phyloP scores from a whole-genome alignment of 1,140 invertebrate genomes.

The Drosophila tristis region DNA sequence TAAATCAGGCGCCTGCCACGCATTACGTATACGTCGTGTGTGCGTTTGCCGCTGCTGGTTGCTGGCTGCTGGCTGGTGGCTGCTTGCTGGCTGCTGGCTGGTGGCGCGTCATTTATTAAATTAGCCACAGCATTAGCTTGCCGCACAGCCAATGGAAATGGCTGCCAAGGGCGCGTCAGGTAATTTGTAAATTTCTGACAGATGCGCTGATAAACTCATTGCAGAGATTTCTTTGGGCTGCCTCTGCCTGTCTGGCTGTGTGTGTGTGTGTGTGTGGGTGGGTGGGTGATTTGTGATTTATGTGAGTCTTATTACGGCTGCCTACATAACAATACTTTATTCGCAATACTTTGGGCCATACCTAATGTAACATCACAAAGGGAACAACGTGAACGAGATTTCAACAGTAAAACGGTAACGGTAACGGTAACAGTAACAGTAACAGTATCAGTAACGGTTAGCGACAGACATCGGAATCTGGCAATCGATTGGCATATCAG shows the following conservation, averaged over 20 bases:
- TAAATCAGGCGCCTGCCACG: constrained; percentile 71
- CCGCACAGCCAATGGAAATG: constrained; percentile 10
- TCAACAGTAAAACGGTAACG: no score
- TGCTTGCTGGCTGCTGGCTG: constrained; percentile 15
- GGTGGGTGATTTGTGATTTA: constrained; percentile 62
- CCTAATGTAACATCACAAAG: constrained; percentile 75
- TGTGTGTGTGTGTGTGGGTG: constrained; percentile 1
- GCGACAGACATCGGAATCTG: constrained; percentile 14
- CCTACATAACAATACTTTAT: constrained; percentile 78
- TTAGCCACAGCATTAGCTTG: constrained; percentile 73
- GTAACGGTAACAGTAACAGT: no score
- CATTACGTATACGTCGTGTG: constrained; percentile 73
- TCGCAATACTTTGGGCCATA: constrained; percentile 77
- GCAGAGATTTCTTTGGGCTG: constrained; percentile 60
- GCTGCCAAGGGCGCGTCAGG: constrained; percentile 57
- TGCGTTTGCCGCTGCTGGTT: constrained; percentile 8
- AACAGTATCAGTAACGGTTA: no score
- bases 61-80: neutral
- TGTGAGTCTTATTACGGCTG: constrained; percentile 61
- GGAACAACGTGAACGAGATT: constrained; percentile 21
- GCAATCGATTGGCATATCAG: constrained; percentile 29
- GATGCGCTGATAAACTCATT: constrained; percentile 82
- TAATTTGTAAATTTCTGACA: constrained; percentile 83
- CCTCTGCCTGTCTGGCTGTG: constrained; percentile 1
- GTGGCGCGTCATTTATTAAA: constrained; percentile 72